Base-by-base conservation (phyloP, 2,888 invertebrate species). In the Limnephilus rhombicus region DNA sequence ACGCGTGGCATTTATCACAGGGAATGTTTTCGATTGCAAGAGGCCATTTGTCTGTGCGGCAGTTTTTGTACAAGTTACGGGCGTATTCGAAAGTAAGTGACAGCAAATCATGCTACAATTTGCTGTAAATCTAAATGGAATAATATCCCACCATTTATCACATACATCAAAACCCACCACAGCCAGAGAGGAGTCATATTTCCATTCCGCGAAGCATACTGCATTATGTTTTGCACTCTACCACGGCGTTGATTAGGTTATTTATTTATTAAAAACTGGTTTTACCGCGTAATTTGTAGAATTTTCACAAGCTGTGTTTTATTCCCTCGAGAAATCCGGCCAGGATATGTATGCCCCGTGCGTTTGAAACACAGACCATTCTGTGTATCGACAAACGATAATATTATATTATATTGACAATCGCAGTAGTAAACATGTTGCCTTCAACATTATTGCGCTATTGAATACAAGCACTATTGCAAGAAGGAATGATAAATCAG, bases 1-100 rank as follows among this genome's bases (percentile, higher is more conserved):
- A 90, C 89, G 85, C 87, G 91, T 92, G 86, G 91, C 91, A 92
- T 91, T 92, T 91, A 92, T 92, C 91, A 91, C 82, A 15, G 90
- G 31, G 85, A 90, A 90, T 68, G 90, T 90, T 90, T 83, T 34
- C 85, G 90, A 90, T 90, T 68, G 85, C 90, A n/a, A 18, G 90
- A n/a, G 37, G 82, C 90, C 90, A 90, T 90, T 83, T 85, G 85
- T 85, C 37, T 85, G 41, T 85, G 92, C 91, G 89, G 89, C 89
- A 45, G 89, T 85, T 83, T 85, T 91, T 89, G 89, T 83, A 91
- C 89, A 83, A 82, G 82, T 90, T 45, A 82, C 82, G 37, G 34
- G 80, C 88, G 80, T n/a, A 34, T 89, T 89, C 80, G 34, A 89
- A 89, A 89, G 88, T 89, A 89, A 89, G 88, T 89, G 88, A 68